Percentiles rank a stretch among this genome's conserved stretches.
Evolutionary conservation across 2,797 vertebrate species (phyloP).

Genomic region (Cygnus olor): DNA sequence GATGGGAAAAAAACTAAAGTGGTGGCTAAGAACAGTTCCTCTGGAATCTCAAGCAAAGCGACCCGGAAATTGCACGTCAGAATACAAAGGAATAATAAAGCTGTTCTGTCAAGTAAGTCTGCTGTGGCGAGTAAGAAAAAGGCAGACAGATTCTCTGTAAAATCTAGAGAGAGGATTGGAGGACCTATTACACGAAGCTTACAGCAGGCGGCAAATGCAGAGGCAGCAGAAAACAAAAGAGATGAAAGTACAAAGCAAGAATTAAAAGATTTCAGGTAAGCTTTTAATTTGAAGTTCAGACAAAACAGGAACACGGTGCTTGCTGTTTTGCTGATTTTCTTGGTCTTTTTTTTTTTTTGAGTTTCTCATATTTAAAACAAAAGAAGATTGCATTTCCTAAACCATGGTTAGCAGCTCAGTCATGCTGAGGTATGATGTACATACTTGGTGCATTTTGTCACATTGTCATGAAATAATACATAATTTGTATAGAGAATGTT

Average conservation of each 20-base stretch:
- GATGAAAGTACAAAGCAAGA: constrained; percentile 86
- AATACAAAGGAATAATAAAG: constrained; percentile 87
- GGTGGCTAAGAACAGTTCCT: constrained; percentile 70
- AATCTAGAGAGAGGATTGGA: constrained; percentile 86
- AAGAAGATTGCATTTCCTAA: neutral
- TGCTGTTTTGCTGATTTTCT: constrained; percentile 24
- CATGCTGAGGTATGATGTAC: constrained; percentile 17
- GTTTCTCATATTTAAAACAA: constrained; percentile 24
- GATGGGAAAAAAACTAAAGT: constrained; percentile 80
- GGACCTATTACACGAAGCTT: constrained; percentile 94
- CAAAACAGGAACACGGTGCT: neutral
- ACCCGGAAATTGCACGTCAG: constrained; percentile 80
- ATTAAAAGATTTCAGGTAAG: constrained; percentile 89
- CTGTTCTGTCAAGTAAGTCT: constrained; percentile 78
- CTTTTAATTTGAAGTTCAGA: constrained; percentile 52
- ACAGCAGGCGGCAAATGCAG: constrained; percentile 84
- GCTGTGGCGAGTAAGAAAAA: constrained; percentile 82
- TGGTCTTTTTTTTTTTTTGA: neutral
- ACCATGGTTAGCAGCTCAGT: constrained; percentile 1
- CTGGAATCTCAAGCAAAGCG: constrained; percentile 76
- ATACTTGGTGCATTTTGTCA: constrained; percentile 60
- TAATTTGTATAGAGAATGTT: constrained; percentile 57
- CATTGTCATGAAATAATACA: constrained; percentile 19
- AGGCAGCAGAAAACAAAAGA: constrained; percentile 81
- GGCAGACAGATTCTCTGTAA: constrained; percentile 86